Conservation (phyloP, 1,140 invertebrate genomes). For the Lepidurus arcticus region DNA sequence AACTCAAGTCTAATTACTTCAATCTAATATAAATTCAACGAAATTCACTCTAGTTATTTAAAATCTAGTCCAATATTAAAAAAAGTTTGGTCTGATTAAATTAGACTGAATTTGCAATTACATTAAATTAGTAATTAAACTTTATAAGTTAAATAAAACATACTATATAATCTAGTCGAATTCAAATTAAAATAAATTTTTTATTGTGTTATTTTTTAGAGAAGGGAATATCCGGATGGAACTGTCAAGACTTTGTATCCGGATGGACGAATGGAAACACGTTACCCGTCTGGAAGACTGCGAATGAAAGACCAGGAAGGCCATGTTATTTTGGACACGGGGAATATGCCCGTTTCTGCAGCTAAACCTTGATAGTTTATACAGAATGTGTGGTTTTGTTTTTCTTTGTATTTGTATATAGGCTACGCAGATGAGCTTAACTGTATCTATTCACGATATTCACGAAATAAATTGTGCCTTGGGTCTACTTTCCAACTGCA, state of each 20-base stretch:
- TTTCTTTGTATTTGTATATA: background rate
- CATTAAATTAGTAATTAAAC: constrained; percentile 60
- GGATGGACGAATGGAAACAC: constrained; percentile 81
- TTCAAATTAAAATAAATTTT: background rate
- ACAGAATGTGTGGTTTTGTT: background rate
- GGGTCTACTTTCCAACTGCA: constrained; percentile 24
- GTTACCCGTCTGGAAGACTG: constrained; percentile 78
- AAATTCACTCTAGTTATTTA: no score
- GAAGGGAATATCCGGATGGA: constrained; percentile 85
- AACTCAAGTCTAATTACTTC: no score
- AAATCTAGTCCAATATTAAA: no score
- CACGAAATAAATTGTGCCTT: constrained; percentile 25
- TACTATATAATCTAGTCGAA: background rate
- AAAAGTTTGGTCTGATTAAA: no score
- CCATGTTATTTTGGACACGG: constrained; percentile 66
- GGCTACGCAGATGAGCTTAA: background rate
- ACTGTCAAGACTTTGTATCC: constrained; percentile 81
- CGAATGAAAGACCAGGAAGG: constrained; percentile 80
- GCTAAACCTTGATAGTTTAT: background rate
- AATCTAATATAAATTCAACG: no score
- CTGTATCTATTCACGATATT: constrained; percentile 10
- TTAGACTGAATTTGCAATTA: no score
- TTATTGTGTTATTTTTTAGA: constrained; percentile 50
- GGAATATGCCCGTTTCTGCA: constrained; percentile 36
- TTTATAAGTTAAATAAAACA: background rate